Conservation (phyloP, 2,888 invertebrate genomes). For the Lasioglossum figueresi region DNA sequence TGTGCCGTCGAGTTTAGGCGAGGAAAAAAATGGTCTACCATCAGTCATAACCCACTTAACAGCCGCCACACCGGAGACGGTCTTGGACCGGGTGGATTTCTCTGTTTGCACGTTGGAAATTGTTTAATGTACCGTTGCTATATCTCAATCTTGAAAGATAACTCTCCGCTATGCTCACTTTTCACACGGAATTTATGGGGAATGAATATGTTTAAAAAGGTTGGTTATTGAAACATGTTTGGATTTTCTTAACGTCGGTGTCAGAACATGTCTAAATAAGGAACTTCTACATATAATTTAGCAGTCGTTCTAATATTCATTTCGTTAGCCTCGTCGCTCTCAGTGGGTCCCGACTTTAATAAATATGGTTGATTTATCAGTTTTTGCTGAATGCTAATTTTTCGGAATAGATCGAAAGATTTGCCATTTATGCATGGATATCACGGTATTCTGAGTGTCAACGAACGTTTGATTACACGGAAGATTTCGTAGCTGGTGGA, state of each 20-base stretch:
- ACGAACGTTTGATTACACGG: background rate
- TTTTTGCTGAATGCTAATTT: background rate
- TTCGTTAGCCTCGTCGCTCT: background rate
- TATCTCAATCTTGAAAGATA: background rate
- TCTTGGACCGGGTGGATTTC: background rate
- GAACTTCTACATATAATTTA: background rate
- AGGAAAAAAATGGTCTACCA: background rate
- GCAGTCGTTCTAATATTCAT: background rate
- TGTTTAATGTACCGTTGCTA: background rate
- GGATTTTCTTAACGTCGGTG: background rate
- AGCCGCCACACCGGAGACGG: background rate
- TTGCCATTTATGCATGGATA: background rate
- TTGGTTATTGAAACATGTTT: background rate
- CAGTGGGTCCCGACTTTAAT: background rate
- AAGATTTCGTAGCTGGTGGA: background rate
- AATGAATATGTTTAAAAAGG: background rate
- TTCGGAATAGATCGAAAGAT: background rate
- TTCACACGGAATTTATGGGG: background rate
- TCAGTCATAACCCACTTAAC: conserved; percentile 9
- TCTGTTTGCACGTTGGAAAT: background rate
- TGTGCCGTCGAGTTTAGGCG: background rate
- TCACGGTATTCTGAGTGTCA: background rate
- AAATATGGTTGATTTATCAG: background rate
- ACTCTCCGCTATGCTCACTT: background rate
- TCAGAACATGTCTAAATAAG: background rate